Percentiles rank a stretch among this genome's conserved stretches.
phyloP scores from a whole-genome alignment of 1,140 invertebrate species.

The Parapsyche elsis region DNA sequence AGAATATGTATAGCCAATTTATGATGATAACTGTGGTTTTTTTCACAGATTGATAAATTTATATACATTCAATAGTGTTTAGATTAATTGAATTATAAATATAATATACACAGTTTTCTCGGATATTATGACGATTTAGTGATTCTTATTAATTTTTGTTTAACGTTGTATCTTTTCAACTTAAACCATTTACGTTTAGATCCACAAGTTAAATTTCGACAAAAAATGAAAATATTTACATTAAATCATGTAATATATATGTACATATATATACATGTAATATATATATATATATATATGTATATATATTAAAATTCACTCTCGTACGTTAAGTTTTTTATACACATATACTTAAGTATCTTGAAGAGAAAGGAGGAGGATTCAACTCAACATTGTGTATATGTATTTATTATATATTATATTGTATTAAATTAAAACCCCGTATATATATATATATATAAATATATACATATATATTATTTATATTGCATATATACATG shows the following conservation, averaged over 20 bases:
- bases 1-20: conserved; percentile 3
- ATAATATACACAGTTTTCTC: background rate
- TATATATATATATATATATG: conserved; percentile 6
- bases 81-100: background rate
- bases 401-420: conserved; percentile 23
- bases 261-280: background rate
- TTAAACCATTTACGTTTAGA: no score
- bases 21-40: background rate
- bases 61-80: background rate
- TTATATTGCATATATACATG: background rate
- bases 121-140: background rate
- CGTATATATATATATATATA: conserved; percentile 10
- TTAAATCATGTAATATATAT: background rate
- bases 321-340: conserved; percentile 28
- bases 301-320: conserved; percentile 23
- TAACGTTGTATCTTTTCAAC: no score
- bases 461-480: conserved; percentile 1
- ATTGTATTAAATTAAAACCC: conserved; percentile 19
- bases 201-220: background rate
- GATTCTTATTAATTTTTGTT: background rate
- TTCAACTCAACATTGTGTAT: conserved; percentile 15
- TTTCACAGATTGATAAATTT: background rate
- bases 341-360: conserved; percentile 19
- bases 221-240: background rate
- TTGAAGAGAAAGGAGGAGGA: conserved; percentile 27